Percentiles rank a stretch among this genome's conserved stretches.
Conservation (phyloP, 2,797 vertebrate species). For the Amblyopsis hoosieri region DNA sequence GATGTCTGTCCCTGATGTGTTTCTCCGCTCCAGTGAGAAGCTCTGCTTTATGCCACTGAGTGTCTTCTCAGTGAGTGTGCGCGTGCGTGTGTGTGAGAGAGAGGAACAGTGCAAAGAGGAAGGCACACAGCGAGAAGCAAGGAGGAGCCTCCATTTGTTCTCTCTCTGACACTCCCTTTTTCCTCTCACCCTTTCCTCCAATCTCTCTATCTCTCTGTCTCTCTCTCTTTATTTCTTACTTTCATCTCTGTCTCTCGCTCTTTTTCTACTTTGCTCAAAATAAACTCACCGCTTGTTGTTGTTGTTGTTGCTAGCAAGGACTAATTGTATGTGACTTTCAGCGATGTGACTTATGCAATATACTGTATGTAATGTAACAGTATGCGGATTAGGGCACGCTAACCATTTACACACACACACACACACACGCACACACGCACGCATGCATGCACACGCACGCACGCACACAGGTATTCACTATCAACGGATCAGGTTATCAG, state of each 20-base stretch:
- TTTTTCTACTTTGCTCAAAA: constrained; percentile 27
- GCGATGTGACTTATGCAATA: constrained; percentile 9
- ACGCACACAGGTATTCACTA: neutral
- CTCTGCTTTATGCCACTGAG: constrained; percentile 52
- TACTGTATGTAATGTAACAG: constrained; percentile 24
- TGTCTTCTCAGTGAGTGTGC: constrained; percentile 51
- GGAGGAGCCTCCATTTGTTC: constrained; percentile 70
- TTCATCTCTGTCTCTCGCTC: constrained; percentile 16
- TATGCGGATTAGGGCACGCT: constrained; percentile 31
- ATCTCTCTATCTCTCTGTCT: constrained; percentile 14
- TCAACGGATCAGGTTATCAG: constrained; percentile 35
- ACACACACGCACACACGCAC: too few relatives aligned
- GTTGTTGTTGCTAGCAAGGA: constrained; percentile 48
- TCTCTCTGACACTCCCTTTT: constrained; percentile 43
- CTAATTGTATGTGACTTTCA: too few relatives aligned
- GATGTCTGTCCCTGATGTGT: constrained; percentile 16
- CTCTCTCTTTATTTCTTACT: constrained; percentile 18
- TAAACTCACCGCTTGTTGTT: constrained; percentile 34
- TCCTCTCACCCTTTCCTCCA: constrained; percentile 21
- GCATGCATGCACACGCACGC: too few relatives aligned
- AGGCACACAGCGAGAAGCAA: constrained; percentile 51
- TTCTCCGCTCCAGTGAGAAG: constrained; percentile 35
- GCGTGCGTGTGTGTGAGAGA: constrained; percentile 61
- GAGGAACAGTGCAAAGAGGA: constrained; percentile 47
- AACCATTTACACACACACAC: constrained; percentile 14